phyloP scores from a whole-genome alignment of 2,888 invertebrate genomes.

The Drosophila borealis region DNA sequence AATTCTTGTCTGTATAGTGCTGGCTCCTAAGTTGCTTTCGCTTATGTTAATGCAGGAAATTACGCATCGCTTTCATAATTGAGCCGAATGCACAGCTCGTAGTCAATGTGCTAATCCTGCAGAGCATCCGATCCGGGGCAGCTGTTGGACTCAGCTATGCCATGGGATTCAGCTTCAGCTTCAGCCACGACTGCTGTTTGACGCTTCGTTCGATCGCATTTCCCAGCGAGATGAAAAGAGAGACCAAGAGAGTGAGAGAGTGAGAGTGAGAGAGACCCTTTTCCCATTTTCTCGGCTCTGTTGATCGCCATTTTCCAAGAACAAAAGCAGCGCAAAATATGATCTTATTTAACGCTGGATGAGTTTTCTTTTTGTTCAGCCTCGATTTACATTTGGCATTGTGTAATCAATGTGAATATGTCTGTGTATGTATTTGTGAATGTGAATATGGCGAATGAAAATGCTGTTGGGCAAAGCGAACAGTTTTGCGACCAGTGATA shows the following conservation, averaged over 20 bases:
- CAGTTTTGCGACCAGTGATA: too few relatives aligned
- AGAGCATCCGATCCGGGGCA: slow-evolving; percentile 27
- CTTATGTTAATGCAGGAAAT: slow-evolving; percentile 10
- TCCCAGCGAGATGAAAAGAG: background rate
- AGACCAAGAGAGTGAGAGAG: background rate
- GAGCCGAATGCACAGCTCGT: slow-evolving; percentile 13
- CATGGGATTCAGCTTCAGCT: slow-evolving; percentile 3
- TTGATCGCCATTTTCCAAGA: slow-evolving; percentile 22
- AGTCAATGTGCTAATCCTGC: slow-evolving; percentile 42
- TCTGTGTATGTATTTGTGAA: background rate
- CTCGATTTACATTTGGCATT: slow-evolving; percentile 14
- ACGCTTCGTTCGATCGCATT: slow-evolving; percentile 20
- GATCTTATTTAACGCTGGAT: slow-evolving; percentile 31
- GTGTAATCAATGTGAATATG: slow-evolving; percentile 9
- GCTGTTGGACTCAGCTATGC: slow-evolving; percentile 12
- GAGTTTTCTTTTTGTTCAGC: slow-evolving; percentile 20
- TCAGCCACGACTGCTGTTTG: slow-evolving; percentile 1
- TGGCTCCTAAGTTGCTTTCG: background rate
- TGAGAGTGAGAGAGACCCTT: slow-evolving; percentile 7
- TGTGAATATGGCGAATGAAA: background rate
- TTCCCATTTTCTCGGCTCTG: slow-evolving; percentile 1
- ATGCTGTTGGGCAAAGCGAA: background rate
- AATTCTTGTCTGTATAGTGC: background rate
- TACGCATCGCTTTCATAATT: slow-evolving; percentile 32
- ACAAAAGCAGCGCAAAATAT: slow-evolving; percentile 19